Evolutionary conservation across 1,140 invertebrate species (phyloP), one percentile per base, ranked within the genome.

Genomic region (Temnothorax nylanderi): DNA sequence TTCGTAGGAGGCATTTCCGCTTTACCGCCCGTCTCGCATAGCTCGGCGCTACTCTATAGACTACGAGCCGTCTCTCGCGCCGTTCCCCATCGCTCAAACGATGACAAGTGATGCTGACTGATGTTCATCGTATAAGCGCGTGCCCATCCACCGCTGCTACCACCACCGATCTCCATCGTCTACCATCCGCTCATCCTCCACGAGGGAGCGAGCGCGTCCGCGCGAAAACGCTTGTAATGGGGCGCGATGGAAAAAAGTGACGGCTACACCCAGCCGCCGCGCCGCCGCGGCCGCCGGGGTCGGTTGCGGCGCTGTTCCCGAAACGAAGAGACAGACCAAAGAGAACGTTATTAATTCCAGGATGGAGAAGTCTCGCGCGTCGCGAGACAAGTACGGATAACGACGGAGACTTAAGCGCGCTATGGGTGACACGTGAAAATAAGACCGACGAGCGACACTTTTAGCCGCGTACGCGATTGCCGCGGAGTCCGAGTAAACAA

Each of bases 21-120:
- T 85, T 85, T 84, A 86, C 82, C 80, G 51, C 86, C 76, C 90
- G 74, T 90, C 88, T 87, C 87, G 81, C 86, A 80, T 69, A 90
- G 86, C 58, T 78, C 74, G 26, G 76, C 67, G 47, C 34, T 47
- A 67, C 64, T 54, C 54, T 60, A 81, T 84, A 41, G 78, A 49
- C 86, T 65, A 44, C 62, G 60, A 88, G 78, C 86, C 71, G 75
- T 82, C 71, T 67, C 51, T 34, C 81, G 34, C 58, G 60, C 44
- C 72, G 58, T 41, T 87, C 87, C 88, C 91, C 91, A 92, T 93
- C 92, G 87, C 88, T 93, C 91, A 92, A 92, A 91, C 85, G 87
- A 92, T 93, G 92, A 93, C 91, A 93, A 91, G 88, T 91, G 91
- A 92, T 92, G 91, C 92, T 90, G 92, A 92, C 91, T 93, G 91